Evolutionary conservation across 2,797 vertebrate species (phyloP).

Genomic region (Chlorospingus semifuscus): DNA sequence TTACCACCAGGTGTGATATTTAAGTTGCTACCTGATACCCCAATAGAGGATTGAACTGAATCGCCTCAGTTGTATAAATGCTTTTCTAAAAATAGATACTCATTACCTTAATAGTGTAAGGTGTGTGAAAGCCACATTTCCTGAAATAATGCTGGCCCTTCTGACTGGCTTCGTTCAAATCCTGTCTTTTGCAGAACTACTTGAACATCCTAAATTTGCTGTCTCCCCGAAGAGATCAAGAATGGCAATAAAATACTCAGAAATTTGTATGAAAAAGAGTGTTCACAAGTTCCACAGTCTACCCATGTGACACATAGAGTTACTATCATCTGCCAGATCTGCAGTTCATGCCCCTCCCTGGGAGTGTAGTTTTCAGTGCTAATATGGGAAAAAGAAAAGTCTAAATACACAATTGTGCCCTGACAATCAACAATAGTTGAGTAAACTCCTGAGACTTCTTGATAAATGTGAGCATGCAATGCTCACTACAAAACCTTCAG

Average conservation of each 20-base stretch:
- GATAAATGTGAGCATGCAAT: conserved; percentile 43
- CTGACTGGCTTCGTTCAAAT: conserved; percentile 53
- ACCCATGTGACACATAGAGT: conserved; percentile 15
- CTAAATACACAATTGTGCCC: conserved; percentile 56
- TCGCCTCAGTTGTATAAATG: not conserved
- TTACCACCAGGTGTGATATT: conserved; percentile 9
- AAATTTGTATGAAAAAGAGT: conserved; percentile 41
- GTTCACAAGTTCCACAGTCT: conserved; percentile 41
- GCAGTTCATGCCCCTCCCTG: conserved; percentile 55
- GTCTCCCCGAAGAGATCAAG: conserved; percentile 46
- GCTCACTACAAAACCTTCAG: conserved; percentile 43
- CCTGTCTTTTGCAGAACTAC: conserved; percentile 54
- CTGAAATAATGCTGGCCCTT: conserved; percentile 60
- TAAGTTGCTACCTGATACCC: not conserved
- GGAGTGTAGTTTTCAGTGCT: conserved; percentile 57
- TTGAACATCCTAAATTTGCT: conserved; percentile 34
- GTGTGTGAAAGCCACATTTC: conserved; percentile 24
- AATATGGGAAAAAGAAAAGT: conserved; percentile 59
- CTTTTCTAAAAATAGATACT: conserved; percentile 47
- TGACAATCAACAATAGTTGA: conserved; percentile 41
- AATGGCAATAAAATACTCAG: conserved; percentile 62
- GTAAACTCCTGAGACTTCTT: conserved; percentile 46
- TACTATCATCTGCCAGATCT: conserved; percentile 57
- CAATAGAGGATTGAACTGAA: not conserved
- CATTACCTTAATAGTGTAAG: conserved; percentile 46